Percentiles rank a stretch among this genome's conserved stretches.
These are phyloP conservation scores for Calliopsis andreniformis DNA, from an alignment of 1,140 invertebrate genomes.

Conservation along the genomic window DNA sequence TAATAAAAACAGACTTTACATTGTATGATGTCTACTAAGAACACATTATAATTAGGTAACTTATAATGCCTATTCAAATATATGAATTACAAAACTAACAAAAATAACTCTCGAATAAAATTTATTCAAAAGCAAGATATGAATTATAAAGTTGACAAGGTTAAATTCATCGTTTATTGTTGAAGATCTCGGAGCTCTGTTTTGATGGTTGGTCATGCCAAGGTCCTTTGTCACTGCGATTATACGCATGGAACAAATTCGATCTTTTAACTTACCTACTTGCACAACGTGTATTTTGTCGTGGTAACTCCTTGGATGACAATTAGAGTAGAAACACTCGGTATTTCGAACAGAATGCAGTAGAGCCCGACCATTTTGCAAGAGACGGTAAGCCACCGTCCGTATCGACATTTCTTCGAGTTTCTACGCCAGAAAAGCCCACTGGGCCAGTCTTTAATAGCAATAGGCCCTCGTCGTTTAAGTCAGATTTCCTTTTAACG, in stretches of 20 bases:
- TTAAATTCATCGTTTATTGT: neutral
- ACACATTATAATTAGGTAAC: neutral
- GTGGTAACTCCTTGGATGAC: conserved; percentile 56
- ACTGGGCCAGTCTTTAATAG: conserved; percentile 61
- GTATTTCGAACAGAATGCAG: conserved; percentile 79
- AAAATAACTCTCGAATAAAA: neutral
- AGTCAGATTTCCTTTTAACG: conserved; percentile 7
- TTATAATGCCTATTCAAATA: neutral
- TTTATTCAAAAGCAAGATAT: neutral
- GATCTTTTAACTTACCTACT: conserved; percentile 74
- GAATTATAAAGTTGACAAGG: neutral
- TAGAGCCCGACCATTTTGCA: conserved; percentile 83
- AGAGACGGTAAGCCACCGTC: conserved; percentile 78
- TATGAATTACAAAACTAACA: neutral
- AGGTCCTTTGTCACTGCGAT: neutral
- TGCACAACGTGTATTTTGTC: conserved; percentile 82
- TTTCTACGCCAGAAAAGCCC: conserved; percentile 71
- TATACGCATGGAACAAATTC: neutral
- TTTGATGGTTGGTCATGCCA: neutral
- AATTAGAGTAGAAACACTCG: conserved; percentile 73
- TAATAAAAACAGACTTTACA: neutral
- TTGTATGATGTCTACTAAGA: neutral
- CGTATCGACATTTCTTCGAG: conserved; percentile 82
- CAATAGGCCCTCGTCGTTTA: conserved; percentile 19
- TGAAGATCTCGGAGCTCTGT: neutral